Evolutionary conservation across 1,140 invertebrate species (phyloP).

Genomic region (Halictus rubicundus): DNA sequence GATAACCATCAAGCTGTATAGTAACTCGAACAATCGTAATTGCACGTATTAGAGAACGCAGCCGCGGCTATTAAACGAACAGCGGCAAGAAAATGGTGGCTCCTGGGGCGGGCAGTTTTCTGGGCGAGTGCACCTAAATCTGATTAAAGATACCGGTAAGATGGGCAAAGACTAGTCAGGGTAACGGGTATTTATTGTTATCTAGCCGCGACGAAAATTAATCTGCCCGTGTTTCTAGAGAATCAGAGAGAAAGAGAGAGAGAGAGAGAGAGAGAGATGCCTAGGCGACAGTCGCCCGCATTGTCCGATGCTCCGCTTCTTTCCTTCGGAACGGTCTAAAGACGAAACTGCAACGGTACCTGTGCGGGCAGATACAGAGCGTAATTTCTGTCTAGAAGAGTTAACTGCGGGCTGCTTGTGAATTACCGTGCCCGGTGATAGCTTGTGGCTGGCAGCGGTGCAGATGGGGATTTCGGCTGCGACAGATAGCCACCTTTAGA

Average conservation of each 20-base stretch:
- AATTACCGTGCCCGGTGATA: not conserved
- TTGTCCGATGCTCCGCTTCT: not conserved
- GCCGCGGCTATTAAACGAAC: slow-evolving; percentile 3
- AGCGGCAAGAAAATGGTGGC: not conserved
- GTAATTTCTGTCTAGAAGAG: not conserved
- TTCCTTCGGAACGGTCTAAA: not conserved
- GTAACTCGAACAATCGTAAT: slow-evolving; percentile 47
- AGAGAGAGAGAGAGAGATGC: slow-evolving; percentile 5
- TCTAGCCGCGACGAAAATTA: slow-evolving; percentile 29
- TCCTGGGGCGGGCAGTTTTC: slow-evolving; percentile 6
- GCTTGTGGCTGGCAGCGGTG: not conserved
- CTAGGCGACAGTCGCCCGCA: not conserved
- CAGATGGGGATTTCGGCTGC: not conserved
- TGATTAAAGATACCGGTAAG: slow-evolving; percentile 54
- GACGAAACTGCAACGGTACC: not conserved
- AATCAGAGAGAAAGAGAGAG: not conserved
- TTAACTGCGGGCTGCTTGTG: slow-evolving; percentile 1
- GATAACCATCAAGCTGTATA: slow-evolving; percentile 42
- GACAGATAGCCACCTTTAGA: too few relatives aligned
- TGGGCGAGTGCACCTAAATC: slow-evolving; percentile 41
- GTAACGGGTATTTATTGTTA: slow-evolving; percentile 55
- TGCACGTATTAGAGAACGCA: slow-evolving; percentile 22
- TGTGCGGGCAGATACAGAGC: not conserved
- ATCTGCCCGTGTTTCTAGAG: slow-evolving; percentile 27
- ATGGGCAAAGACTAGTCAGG: slow-evolving; percentile 13